Conservation (phyloP, 2,888 invertebrate genomes). For the Rhorus exstirpatorius region DNA sequence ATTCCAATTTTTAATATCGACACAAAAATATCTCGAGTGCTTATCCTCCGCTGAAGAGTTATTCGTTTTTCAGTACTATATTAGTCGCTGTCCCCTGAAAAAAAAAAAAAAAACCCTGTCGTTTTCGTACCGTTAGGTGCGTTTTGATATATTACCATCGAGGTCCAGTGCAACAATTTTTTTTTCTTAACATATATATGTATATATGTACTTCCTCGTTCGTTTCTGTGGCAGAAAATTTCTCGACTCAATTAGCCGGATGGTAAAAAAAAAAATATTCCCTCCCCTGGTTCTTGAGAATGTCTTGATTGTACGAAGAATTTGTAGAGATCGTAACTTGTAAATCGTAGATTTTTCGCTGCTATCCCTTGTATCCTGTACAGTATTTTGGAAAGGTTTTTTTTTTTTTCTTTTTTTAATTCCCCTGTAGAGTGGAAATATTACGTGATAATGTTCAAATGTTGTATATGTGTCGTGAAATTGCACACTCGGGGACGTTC, state of each 20-base stretch:
- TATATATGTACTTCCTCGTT: conserved; percentile 37
- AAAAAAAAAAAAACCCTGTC: too few relatives aligned
- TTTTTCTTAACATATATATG: too few relatives aligned
- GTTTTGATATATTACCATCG: conserved; percentile 52
- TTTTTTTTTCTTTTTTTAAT: conserved; percentile 19
- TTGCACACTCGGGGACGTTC: conserved; percentile 40
- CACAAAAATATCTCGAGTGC: conserved; percentile 59
- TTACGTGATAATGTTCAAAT: conserved; percentile 49
- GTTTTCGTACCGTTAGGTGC: conserved; percentile 67
- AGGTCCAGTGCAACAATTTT: conserved; percentile 54
- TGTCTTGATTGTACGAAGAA: conserved; percentile 15
- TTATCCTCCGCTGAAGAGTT: conserved; percentile 63
- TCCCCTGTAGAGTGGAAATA: conserved; percentile 48
- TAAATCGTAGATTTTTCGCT: conserved; percentile 25
- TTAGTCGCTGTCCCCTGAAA: conserved; percentile 45
- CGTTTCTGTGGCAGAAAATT: conserved; percentile 29
- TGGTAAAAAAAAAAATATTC: neutral
- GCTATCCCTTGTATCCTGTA: conserved; percentile 44
- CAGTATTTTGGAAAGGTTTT: conserved; percentile 22
- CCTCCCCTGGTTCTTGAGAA: conserved; percentile 11
- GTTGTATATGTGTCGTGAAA: conserved; percentile 59
- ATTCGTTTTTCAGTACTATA: conserved; percentile 40
- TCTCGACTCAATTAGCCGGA: conserved; percentile 45
- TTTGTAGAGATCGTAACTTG: conserved; percentile 20
- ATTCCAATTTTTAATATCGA: conserved; percentile 43